These are phyloP conservation scores for Caenorhabditis inopinata DNA, from an alignment of 1,140 invertebrate genomes.

Conservation along the genomic window DNA sequence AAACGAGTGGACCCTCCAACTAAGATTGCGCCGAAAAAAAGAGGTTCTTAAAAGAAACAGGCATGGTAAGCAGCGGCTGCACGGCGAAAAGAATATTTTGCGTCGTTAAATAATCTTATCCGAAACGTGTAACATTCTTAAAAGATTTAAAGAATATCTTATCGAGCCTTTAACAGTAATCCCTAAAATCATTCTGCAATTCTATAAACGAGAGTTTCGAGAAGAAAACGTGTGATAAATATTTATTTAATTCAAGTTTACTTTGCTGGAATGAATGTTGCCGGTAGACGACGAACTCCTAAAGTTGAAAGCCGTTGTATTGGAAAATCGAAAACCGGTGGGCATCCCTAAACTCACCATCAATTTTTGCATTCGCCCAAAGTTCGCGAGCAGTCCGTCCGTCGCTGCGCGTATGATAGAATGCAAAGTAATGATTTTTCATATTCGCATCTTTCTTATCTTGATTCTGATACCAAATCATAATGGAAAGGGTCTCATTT, in stretches of 20 bases:
- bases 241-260: neutral
- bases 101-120: no score
- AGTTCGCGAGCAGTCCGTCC: neutral
- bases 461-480: conserved; percentile 37
- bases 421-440: conserved; percentile 34
- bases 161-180: no score
- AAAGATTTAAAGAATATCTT: no score
- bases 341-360: neutral
- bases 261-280: neutral
- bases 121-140: no score
- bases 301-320: neutral
- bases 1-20: no score
- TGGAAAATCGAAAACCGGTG: neutral
- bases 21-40: no score
- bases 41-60: no score
- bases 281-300: conserved; percentile 25
- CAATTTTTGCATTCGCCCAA: neutral
- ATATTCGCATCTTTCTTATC: neutral
- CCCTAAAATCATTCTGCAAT: no score
- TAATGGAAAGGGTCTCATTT: conserved; percentile 1
- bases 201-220: no score
- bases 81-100: no score
- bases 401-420: conserved; percentile 30
- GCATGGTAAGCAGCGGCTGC: no score
- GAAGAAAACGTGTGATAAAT: neutral